These are phyloP conservation scores for Metacarcinus magister DNA, from an alignment of 2,888 invertebrate genomes.

Conservation along the genomic window DNA sequence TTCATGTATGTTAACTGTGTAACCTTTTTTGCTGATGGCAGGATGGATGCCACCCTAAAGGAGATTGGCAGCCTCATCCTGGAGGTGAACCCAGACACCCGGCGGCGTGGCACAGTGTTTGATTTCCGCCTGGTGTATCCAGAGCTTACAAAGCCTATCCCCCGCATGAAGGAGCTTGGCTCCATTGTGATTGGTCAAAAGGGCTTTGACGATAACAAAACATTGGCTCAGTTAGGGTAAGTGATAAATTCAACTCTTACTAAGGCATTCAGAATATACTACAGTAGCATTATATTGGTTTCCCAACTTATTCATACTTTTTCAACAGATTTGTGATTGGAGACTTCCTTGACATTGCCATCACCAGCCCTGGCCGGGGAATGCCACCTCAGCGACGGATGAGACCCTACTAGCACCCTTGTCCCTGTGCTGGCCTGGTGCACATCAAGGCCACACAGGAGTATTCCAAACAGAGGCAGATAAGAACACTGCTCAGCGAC, in stretches of 20 bases:
- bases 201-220: constrained; percentile 97
- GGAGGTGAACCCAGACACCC: constrained; percentile 98
- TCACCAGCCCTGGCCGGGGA: constrained; percentile 85
- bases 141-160: constrained; percentile 88
- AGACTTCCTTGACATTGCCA: constrained; percentile 98
- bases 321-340: constrained; percentile 94
- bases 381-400: constrained; percentile 75
- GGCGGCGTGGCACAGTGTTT: constrained; percentile 97
- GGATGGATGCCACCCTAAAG: constrained; percentile 95
- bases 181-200: constrained; percentile 96
- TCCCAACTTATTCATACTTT: background rate
- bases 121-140: constrained; percentile 92
- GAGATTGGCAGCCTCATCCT: constrained; percentile 98
- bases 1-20: background rate
- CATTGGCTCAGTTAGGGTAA: constrained; percentile 90
- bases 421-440: background rate
- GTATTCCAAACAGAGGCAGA: background rate
- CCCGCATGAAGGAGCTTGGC: constrained; percentile 96
- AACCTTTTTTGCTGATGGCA: constrained; percentile 83
- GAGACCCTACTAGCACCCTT: constrained; percentile 75
- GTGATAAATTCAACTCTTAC: constrained; percentile 38
- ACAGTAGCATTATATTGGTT: background rate
- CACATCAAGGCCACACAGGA: background rate
- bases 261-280: background rate
- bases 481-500: background rate